phyloP scores from a whole-genome alignment of 2,113 vertebrate species.

The Xenopus tropicalis region UCB_Xtro_10.0 CM004443.2:10246501-10247000 shows the following conservation, averaged over 20 bases:
- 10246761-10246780: no score
- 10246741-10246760: not conserved
- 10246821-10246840: no score
- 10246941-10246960: no score
- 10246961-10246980: no score
- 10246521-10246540: conserved; percentile 47
- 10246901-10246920: no score
- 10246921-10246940: no score
- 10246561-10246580: conserved; percentile 53
- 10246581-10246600: conserved; percentile 50
- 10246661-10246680: conserved; percentile 39
- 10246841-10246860: no score
- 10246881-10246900: no score
- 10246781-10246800: no score
- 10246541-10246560: conserved; percentile 53
- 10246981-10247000: no score
- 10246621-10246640: conserved; percentile 35
- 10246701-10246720: conserved; percentile 33
- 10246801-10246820: no score
- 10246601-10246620: conserved; percentile 44
- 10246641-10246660: conserved; percentile 42
- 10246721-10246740: conserved; percentile 6
- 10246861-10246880: no score
- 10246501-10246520: conserved; percentile 47
- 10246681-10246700: conserved; percentile 27